These are phyloP conservation scores for Heliconius aoede DNA, from an alignment of 2,888 invertebrate species.

Conservation along the genomic window DNA sequence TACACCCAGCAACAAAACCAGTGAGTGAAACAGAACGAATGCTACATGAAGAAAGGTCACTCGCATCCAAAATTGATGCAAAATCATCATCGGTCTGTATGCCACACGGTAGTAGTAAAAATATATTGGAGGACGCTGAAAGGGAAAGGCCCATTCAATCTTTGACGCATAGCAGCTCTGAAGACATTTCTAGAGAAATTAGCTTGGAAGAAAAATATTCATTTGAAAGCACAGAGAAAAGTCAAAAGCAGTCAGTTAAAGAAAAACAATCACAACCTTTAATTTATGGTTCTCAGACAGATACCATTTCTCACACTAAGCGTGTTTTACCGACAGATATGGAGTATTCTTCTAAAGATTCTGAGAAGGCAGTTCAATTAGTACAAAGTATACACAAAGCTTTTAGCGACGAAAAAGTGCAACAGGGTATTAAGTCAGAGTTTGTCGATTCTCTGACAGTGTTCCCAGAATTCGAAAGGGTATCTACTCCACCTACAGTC, in stretches of 20 bases:
- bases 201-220: conserved; percentile 78
- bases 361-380: conserved; percentile 58
- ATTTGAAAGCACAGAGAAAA: conserved; percentile 72
- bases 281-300: not conserved
- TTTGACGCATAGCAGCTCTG: conserved; percentile 68
- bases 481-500: conserved; percentile 87
- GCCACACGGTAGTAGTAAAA: conserved; percentile 30
- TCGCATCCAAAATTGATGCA: conserved; percentile 48
- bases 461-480: conserved; percentile 63
- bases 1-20: conserved; percentile 49
- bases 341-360: conserved; percentile 44
- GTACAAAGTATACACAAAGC: conserved; percentile 74
- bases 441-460: conserved; percentile 60
- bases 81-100: conserved; percentile 46
- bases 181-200: conserved; percentile 74
- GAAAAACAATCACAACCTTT: conserved; percentile 4
- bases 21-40: conserved; percentile 56
- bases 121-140: conserved; percentile 54
- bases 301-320: not conserved
- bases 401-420: conserved; percentile 68
- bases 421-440: conserved; percentile 77
- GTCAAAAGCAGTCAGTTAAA: conserved; percentile 50
- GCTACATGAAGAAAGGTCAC: conserved; percentile 55
- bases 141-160: conserved; percentile 56
- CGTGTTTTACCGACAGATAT: conserved; percentile 60